A percentile compares a stretch with the other conserved stretches of the same genome.
Conservation (phyloP, 2,888 invertebrate species). For the Arge pagana region DNA sequence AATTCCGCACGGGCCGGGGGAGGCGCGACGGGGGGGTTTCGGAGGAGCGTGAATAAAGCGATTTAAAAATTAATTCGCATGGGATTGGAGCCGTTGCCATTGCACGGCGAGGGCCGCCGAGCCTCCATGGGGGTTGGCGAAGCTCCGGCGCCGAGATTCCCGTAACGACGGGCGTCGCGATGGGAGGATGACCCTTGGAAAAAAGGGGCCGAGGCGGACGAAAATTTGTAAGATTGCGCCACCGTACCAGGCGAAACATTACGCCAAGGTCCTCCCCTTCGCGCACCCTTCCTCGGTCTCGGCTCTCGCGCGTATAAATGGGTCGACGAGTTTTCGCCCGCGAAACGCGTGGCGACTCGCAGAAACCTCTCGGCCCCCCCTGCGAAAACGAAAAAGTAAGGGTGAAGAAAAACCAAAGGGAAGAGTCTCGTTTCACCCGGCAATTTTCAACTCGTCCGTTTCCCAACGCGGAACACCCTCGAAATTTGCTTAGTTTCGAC, state of each 20-base stretch:
- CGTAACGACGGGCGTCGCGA: background rate
- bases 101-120: background rate
- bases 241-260: no score
- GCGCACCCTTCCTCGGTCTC: no score
- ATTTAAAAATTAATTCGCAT: constrained; percentile 37
- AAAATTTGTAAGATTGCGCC: no score
- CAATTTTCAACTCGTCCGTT: constrained; percentile 13
- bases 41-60: constrained; percentile 19
- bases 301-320: constrained; percentile 20
- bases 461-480: no score
- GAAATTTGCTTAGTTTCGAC: no score
- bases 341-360: background rate
- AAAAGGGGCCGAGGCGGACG: background rate
- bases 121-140: constrained; percentile 7
- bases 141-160: no score
- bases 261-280: no score
- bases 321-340: constrained; percentile 15
- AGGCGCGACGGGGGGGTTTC: background rate
- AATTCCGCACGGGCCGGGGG: constrained; percentile 5
- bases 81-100: constrained; percentile 15
- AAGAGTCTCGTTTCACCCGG: background rate
- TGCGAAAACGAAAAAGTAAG: no score
- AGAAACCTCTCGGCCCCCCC: no score
- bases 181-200: background rate
- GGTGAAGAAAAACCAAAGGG: background rate